Conservation (phyloP, 2,888 invertebrate species). For the Caenorhabditis sp. region DNA sequence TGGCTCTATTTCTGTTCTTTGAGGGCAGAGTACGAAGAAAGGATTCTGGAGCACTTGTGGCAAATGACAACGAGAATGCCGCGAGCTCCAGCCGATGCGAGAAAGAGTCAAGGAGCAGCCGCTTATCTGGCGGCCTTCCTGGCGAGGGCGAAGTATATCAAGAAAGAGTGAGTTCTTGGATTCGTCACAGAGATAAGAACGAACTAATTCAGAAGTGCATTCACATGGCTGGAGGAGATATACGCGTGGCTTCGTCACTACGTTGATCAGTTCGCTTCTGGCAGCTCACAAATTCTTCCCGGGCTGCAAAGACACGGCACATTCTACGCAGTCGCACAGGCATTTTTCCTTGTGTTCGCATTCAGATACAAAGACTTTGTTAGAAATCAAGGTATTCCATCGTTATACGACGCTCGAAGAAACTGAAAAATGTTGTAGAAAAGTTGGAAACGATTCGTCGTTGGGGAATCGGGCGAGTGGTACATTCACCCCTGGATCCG, state of each 20-base stretch:
- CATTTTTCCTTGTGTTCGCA: slow-evolving; percentile 91
- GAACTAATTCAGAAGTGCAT: slow-evolving; percentile 59
- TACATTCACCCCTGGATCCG: slow-evolving; percentile 91
- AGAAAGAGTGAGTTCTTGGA: slow-evolving; percentile 57
- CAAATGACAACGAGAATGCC: slow-evolving; percentile 64
- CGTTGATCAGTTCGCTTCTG: slow-evolving; percentile 63
- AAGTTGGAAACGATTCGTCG: slow-evolving; percentile 86
- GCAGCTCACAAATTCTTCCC: slow-evolving; percentile 49
- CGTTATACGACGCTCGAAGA: too few species aligned
- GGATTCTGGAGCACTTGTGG: slow-evolving; percentile 70
- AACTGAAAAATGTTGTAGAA: slow-evolving; percentile 14
- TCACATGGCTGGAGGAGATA: slow-evolving; percentile 68
- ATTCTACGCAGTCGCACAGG: slow-evolving; percentile 93
- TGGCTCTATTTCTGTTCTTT: slow-evolving; percentile 73
- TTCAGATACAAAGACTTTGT: slow-evolving; percentile 91
- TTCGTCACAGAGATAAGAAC: too few species aligned
- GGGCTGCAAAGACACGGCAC: slow-evolving; percentile 84
- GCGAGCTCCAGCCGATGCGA: slow-evolving; percentile 69
- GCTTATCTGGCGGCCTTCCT: slow-evolving; percentile 72
- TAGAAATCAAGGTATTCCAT: slow-evolving; percentile 77
- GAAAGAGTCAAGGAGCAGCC: slow-evolving; percentile 74
- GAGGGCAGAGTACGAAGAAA: slow-evolving; percentile 54
- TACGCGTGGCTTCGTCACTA: slow-evolving; percentile 70
- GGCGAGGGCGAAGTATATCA: slow-evolving; percentile 71
- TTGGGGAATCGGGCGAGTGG: slow-evolving; percentile 89